Conservation (phyloP, 2,797 vertebrate genomes). For the Pangasius mekongensis region DNA sequence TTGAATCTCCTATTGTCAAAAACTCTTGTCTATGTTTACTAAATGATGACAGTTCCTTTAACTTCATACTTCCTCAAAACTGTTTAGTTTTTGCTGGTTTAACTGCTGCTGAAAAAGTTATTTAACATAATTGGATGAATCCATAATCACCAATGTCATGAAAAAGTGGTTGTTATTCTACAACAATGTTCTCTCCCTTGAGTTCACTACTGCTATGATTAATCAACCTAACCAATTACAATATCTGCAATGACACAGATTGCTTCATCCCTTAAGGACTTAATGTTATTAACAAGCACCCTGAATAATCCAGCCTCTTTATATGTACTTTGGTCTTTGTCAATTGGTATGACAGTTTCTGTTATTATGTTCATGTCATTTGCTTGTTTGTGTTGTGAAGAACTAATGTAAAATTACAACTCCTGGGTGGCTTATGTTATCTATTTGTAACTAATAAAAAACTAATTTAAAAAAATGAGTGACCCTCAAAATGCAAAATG, state of each 20-base stretch:
- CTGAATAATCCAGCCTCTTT: not conserved
- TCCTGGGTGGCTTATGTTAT: not conserved
- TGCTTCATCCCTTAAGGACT: not conserved
- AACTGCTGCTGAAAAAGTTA: not conserved
- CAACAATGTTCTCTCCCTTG: not conserved
- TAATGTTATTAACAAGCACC: not conserved
- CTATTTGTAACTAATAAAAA: not conserved
- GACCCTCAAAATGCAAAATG: not conserved
- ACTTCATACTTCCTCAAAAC: not conserved
- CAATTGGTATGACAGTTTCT: not conserved
- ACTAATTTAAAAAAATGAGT: not conserved
- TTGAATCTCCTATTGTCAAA: not conserved
- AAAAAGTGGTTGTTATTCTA: not conserved
- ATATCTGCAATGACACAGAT: not conserved
- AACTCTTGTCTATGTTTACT: not conserved
- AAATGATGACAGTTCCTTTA: not conserved
- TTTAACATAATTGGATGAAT: not conserved
- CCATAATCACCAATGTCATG: not conserved
- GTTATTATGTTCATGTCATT: not conserved
- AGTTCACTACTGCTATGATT: not conserved
- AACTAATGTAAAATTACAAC: not conserved
- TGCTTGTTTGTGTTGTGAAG: not conserved
- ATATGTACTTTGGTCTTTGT: not conserved
- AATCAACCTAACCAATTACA: constrained; percentile 1
- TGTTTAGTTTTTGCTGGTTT: not conserved